These are phyloP conservation scores for Trachelus tabidus DNA, from an alignment of 2,888 invertebrate species.

Conservation along the genomic window DNA sequence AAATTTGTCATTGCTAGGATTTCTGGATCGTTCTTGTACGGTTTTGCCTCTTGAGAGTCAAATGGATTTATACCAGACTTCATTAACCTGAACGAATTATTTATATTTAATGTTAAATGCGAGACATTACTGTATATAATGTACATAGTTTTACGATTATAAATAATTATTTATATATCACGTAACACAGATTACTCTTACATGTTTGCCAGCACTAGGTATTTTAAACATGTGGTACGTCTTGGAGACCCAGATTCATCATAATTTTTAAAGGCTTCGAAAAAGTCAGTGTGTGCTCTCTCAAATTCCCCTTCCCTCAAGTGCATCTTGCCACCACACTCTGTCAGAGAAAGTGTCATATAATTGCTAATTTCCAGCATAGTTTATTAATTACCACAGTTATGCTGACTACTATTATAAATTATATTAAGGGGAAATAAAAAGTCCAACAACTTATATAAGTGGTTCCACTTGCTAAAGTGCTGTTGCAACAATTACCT, in stretches of 20 bases:
- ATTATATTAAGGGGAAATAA: too few relatives aligned
- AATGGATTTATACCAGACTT: slow-evolving; percentile 99
- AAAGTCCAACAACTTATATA: too few relatives aligned
- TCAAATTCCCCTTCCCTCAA: slow-evolving; percentile 98
- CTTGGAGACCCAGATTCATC: slow-evolving; percentile 98
- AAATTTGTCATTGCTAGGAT: slow-evolving; percentile 99
- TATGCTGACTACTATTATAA: too few relatives aligned
- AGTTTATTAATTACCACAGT: background rate
- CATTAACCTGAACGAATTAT: slow-evolving; percentile 81
- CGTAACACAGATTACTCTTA: slow-evolving; percentile 67
- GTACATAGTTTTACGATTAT: background rate
- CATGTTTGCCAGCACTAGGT: slow-evolving; percentile 98
- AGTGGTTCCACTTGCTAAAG: background rate
- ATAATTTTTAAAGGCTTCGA: slow-evolving; percentile 99
- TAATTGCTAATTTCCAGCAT: background rate
- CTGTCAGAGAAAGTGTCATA: slow-evolving; percentile 65
- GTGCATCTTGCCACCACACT: slow-evolving; percentile 99
- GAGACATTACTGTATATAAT: background rate
- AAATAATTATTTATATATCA: background rate
- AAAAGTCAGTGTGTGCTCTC: slow-evolving; percentile 99
- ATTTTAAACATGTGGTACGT: slow-evolving; percentile 96
- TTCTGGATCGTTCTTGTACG: slow-evolving; percentile 99
- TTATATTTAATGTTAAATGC: background rate
- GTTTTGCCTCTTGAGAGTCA: slow-evolving; percentile 99
- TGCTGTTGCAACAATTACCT: slow-evolving; percentile 71